A percentile compares a stretch with the other conserved stretches of the same genome.
Evolutionary conservation across 2,888 invertebrate genomes (phyloP).

Genomic region (Plemyria rubiginata): DNA sequence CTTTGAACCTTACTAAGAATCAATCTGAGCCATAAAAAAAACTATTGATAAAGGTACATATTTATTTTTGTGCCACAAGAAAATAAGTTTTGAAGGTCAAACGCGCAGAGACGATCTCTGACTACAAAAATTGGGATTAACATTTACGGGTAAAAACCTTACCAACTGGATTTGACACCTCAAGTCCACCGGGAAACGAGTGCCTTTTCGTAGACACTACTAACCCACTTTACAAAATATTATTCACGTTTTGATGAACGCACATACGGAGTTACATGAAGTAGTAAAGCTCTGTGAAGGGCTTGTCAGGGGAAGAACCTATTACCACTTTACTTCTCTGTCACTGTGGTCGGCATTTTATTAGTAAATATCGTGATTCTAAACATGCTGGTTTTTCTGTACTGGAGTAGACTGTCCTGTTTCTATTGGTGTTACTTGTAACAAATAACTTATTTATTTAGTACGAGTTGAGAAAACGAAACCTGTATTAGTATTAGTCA

Average conservation of each 20-base stretch:
- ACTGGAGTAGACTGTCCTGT: too few species aligned
- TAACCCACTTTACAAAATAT: not conserved
- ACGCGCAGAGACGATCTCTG: conserved; percentile 7
- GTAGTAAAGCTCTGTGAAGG: too few species aligned
- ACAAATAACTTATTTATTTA: too few species aligned
- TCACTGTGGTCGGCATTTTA: too few species aligned
- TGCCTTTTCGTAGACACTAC: not conserved
- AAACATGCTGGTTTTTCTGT: too few species aligned
- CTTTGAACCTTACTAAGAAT: conserved; percentile 15
- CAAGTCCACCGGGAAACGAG: not conserved
- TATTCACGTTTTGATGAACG: not conserved
- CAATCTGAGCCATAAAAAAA: conserved; percentile 23
- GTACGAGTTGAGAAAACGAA: not conserved
- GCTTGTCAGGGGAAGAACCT: too few species aligned
- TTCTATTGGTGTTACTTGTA: too few species aligned
- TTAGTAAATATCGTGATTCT: too few species aligned
- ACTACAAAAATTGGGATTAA: conserved; percentile 18
- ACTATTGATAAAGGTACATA: too few species aligned
- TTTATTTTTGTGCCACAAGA: conserved; percentile 4
- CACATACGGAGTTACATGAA: too few species aligned
- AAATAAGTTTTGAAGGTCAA: conserved; percentile 6
- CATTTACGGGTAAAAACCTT: conserved; percentile 6
- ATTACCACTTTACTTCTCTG: too few species aligned
- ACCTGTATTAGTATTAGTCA: not conserved
- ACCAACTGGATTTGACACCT: not conserved